A percentile compares a stretch with the other conserved stretches of the same genome.
Evolutionary conservation across 2,888 invertebrate genomes (phyloP).

Genomic region (Scrobipalpa atriplicella): DNA sequence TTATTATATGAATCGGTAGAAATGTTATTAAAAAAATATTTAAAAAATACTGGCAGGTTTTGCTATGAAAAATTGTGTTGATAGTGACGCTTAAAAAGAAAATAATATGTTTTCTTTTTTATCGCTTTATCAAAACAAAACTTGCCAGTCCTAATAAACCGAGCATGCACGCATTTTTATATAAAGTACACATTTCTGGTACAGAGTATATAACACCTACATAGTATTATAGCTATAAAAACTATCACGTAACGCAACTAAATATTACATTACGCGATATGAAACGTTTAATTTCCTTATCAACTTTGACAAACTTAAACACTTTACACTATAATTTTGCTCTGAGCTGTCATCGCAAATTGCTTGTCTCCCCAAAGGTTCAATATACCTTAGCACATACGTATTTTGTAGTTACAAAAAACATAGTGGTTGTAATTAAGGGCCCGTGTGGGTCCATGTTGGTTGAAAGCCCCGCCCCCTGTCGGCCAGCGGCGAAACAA

Average conservation of each 20-base stretch:
- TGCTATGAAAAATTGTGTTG: too few species aligned
- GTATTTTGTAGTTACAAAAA: constrained; percentile 18
- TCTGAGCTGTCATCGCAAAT: constrained; percentile 13
- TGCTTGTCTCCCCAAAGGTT: constrained; percentile 16
- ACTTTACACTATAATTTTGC: constrained; percentile 3
- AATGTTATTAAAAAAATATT: too few species aligned
- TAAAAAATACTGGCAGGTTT: too few species aligned
- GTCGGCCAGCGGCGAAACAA: constrained; percentile 8
- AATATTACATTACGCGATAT: neutral
- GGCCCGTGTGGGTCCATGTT: constrained; percentile 31
- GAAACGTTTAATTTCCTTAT: constrained; percentile 13
- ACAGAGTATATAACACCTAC: too few species aligned
- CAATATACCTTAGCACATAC: constrained; percentile 7
- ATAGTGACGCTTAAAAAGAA: too few species aligned
- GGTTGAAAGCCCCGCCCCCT: constrained; percentile 30
- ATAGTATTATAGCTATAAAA: too few species aligned
- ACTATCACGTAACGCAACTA: neutral
- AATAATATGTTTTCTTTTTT: too few species aligned
- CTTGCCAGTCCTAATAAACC: too few species aligned
- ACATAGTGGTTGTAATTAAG: constrained; percentile 26
- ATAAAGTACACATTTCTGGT: too few species aligned
- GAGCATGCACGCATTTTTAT: too few species aligned
- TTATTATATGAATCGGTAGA: too few species aligned
- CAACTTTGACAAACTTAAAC: constrained; percentile 9
- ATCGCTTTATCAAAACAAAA: too few species aligned